phyloP scores from a whole-genome alignment of 2,888 invertebrate genomes.

The Caenorhabditis afra region DNA sequence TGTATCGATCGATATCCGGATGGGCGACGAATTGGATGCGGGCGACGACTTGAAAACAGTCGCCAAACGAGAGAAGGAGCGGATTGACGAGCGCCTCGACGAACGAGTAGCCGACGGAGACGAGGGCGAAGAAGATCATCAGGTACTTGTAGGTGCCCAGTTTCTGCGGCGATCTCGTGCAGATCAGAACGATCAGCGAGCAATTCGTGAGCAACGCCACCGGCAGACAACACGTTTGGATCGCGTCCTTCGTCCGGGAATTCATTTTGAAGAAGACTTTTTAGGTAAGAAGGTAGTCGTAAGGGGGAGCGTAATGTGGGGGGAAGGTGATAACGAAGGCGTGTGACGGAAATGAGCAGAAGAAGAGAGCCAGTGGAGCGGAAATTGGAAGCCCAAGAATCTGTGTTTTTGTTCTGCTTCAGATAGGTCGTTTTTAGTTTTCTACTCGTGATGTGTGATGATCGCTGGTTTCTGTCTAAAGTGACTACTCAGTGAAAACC shows the following conservation, averaged over 20 bases:
- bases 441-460: no score
- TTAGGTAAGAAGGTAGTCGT: background rate
- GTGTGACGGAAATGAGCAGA: background rate
- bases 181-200: conserved; percentile 13
- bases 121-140: conserved; percentile 32
- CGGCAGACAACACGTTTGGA: conserved; percentile 15
- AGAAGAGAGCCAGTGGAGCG: background rate
- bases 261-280: conserved; percentile 10
- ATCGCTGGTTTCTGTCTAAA: no score
- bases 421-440: no score
- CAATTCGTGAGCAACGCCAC: conserved; percentile 20
- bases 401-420: no score
- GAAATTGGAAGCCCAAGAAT: background rate
- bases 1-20: conserved; percentile 15
- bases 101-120: conserved; percentile 25
- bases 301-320: background rate
- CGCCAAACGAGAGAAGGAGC: conserved; percentile 5
- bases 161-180: conserved; percentile 20
- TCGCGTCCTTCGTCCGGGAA: background rate
- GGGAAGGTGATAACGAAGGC: background rate
- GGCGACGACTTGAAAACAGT: conserved; percentile 31
- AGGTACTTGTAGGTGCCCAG: conserved; percentile 47
- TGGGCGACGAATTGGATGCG: conserved; percentile 12
- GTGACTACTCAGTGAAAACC: no score
- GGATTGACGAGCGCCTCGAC: conserved; percentile 14